Conservation (phyloP, 2,797 vertebrate genomes). For the Sarcophilus harrisii region DNA sequence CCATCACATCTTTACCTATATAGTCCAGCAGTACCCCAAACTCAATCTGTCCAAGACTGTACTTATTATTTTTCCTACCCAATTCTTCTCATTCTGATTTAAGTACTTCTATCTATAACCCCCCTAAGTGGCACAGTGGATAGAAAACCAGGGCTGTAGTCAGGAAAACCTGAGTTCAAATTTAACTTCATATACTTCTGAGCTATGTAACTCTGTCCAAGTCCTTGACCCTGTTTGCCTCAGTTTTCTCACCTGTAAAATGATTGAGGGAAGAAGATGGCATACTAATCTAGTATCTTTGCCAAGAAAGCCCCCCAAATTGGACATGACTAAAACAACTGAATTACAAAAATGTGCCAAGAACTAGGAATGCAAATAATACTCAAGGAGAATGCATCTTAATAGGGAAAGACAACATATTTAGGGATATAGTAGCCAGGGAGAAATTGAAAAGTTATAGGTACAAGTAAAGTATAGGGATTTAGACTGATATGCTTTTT, state of each 20-base stretch:
- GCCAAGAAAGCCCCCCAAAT: not conserved
- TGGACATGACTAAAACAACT: not conserved
- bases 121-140: not conserved
- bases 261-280: not conserved
- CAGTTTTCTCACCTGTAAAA: not conserved
- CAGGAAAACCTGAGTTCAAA: not conserved
- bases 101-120: not conserved
- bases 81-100: too few relatives aligned
- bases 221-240: not conserved
- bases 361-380: not conserved
- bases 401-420: not conserved
- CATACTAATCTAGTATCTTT: not conserved
- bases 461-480: too few relatives aligned
- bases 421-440: not conserved
- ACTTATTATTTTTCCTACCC: too few relatives aligned
- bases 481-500: not conserved
- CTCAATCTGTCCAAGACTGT: not conserved
- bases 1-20: too few relatives aligned
- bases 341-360: not conserved
- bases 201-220: not conserved
- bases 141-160: not conserved
- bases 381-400: not conserved
- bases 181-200: not conserved
- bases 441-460: not conserved
- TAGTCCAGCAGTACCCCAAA: not conserved